phyloP scores from a whole-genome alignment of 2,113 vertebrate species.

The Silurus meridionalis region DNA sequence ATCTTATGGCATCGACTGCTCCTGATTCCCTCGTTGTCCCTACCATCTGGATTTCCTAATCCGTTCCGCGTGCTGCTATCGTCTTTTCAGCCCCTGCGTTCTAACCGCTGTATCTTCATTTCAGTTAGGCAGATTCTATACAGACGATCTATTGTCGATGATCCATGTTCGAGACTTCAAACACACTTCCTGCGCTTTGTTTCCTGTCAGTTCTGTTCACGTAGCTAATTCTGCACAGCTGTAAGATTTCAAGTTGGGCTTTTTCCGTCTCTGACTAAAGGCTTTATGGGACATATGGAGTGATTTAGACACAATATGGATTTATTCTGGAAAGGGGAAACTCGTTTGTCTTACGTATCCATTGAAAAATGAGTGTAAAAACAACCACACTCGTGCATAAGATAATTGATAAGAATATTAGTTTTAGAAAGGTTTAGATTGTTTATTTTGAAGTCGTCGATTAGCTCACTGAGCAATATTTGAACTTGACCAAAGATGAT shows the following conservation, averaged over 20 bases:
- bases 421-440: background rate
- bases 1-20: background rate
- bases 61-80: no score
- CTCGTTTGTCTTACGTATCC: background rate
- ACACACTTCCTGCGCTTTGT: conserved; percentile 7
- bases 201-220: background rate
- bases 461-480: no score
- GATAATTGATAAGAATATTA: no score
- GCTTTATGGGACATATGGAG: background rate
- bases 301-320: background rate
- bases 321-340: background rate
- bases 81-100: background rate
- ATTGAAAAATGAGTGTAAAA: background rate
- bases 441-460: background rate
- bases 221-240: conserved; percentile 17
- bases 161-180: background rate
- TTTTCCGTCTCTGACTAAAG: background rate
- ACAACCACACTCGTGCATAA: background rate
- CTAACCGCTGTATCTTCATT: background rate
- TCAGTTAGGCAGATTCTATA: background rate
- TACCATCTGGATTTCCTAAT: background rate
- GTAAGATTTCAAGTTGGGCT: background rate
- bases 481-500: no score
- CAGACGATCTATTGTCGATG: background rate
- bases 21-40: background rate